Conservation (phyloP, 2,113 vertebrate species). For the Anguilla japonica region DNA sequence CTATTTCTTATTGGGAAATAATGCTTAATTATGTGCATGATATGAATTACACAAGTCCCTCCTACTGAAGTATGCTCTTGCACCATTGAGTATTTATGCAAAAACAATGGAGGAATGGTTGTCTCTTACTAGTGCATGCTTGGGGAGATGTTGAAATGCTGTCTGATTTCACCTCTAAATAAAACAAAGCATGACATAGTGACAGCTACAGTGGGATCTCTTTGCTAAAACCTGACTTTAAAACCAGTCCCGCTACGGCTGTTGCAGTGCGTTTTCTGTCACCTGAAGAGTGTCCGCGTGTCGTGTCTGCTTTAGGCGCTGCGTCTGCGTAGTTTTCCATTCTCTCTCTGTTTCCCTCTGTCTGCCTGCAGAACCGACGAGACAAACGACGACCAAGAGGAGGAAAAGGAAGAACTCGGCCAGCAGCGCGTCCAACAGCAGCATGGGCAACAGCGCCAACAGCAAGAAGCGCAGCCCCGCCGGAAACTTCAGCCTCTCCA, state of each 20-base stretch:
- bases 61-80: not conserved
- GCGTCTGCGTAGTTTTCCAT: slow-evolving; percentile 13
- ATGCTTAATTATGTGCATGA: not conserved
- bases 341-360: slow-evolving; percentile 60
- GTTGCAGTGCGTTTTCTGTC: slow-evolving; percentile 26
- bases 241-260: slow-evolving; percentile 1
- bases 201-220: not conserved
- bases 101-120: slow-evolving; percentile 38
- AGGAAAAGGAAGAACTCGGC: slow-evolving; percentile 99
- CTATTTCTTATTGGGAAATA: not conserved
- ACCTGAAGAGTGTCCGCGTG: slow-evolving; percentile 52
- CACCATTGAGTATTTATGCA: slow-evolving; percentile 63
- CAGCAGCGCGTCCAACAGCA: slow-evolving; percentile 93
- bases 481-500: slow-evolving; percentile 94
- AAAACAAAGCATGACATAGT: slow-evolving; percentile 48
- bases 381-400: slow-evolving; percentile 94
- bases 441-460: slow-evolving; percentile 79
- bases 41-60: not conserved
- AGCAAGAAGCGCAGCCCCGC: slow-evolving; percentile 93
- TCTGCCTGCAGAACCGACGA: slow-evolving; percentile 89
- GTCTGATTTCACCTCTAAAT: slow-evolving; percentile 49
- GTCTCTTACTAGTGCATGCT: slow-evolving; percentile 61
- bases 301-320: slow-evolving; percentile 55
- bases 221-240: not conserved
- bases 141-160: slow-evolving; percentile 55